A percentile compares a stretch with the other conserved stretches of the same genome.
phyloP scores from a whole-genome alignment of 2,888 invertebrate species.

The Dascillus cervinus region DNA sequence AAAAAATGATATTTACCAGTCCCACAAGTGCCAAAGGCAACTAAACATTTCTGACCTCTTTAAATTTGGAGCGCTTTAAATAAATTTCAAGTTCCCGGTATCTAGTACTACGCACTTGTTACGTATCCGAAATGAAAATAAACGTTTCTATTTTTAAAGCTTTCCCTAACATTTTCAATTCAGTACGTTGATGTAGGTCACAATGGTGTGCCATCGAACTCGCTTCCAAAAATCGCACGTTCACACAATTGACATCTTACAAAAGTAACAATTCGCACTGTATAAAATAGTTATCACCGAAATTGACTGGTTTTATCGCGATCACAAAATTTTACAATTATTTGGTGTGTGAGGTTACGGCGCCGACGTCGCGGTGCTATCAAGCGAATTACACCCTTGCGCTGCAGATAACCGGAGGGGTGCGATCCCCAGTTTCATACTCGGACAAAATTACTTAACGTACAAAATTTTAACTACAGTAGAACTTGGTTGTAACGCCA shows the following conservation, averaged over 20 bases:
- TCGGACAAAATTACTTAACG: too few relatives aligned
- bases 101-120: constrained; percentile 6
- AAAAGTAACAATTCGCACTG: constrained; percentile 4
- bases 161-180: constrained; percentile 22
- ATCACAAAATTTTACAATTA: constrained; percentile 7
- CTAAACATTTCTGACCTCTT: constrained; percentile 49
- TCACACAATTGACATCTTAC: constrained; percentile 6
- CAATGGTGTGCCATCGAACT: constrained; percentile 18
- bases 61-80: constrained; percentile 12
- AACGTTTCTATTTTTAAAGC: constrained; percentile 13
- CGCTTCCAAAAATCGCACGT: constrained; percentile 5
- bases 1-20: constrained; percentile 24
- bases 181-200: constrained; percentile 31
- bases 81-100: constrained; percentile 4
- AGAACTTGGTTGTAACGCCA: too few relatives aligned
- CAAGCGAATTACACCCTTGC: too few relatives aligned
- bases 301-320: constrained; percentile 8
- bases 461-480: too few relatives aligned
- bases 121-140: constrained; percentile 12
- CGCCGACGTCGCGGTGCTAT: constrained; percentile 17
- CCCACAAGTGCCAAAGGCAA: constrained; percentile 50
- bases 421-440: too few relatives aligned
- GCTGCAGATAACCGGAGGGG: too few relatives aligned
- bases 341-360: constrained; percentile 10
- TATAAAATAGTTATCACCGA: constrained; percentile 8